A percentile compares a stretch with the other conserved stretches of the same genome.
Conservation (phyloP, 2,113 vertebrate genomes). For the Conger conger region DNA sequence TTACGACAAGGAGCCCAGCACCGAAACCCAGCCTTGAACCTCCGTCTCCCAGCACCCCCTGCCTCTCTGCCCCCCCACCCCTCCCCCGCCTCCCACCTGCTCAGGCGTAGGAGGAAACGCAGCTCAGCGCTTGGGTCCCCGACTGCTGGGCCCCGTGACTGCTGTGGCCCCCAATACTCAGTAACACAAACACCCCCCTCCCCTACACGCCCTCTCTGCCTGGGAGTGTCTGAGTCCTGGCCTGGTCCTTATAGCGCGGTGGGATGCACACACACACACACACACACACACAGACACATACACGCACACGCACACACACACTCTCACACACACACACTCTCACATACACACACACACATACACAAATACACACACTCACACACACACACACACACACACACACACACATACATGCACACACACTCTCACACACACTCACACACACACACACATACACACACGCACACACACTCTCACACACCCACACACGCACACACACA, state of each 20-base stretch:
- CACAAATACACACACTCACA: no score
- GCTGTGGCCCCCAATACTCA: constrained; percentile 40
- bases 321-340: no score
- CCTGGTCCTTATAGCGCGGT: no score
- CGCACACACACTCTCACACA: no score
- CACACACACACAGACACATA: neutral
- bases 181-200: constrained; percentile 23
- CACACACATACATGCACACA: no score
- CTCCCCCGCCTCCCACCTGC: no score
- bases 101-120: neutral
- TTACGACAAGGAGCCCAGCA: constrained; percentile 87
- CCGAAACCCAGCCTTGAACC: constrained; percentile 81
- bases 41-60: neutral
- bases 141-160: constrained; percentile 25
- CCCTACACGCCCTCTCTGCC: neutral
- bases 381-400: no score
- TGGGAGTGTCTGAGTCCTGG: neutral
- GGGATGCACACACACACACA: constrained; percentile 7
- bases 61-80: neutral
- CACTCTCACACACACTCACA: neutral
- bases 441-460: neutral
- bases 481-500: no score
- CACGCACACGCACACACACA: no score
- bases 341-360: no score
- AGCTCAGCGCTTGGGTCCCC: constrained; percentile 8